Evolutionary conservation across 2,797 vertebrate species (phyloP), one percentile per base, ranked within the genome.

Genomic region (Helarctos malayanus): DNA sequence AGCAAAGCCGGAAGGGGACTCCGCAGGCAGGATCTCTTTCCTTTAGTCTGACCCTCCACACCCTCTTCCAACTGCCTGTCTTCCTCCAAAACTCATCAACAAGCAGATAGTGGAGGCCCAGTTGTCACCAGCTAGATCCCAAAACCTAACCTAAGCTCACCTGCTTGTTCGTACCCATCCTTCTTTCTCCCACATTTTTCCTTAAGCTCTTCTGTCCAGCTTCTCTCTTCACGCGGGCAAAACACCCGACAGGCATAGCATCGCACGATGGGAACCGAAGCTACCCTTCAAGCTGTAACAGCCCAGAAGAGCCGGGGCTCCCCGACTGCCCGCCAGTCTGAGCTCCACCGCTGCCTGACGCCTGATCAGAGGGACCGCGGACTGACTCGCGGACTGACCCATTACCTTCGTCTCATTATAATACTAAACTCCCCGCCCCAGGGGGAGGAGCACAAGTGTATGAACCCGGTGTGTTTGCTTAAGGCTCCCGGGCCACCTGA

Each of bases 301-400:
- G 71, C 71, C 27, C 14, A 16, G 41, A 10, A 47, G 45, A 75
- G 15, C 27, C 1, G 13, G 25, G 13, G 38, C 3, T 15, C 27
- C 45, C 45, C 63, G 63, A 68, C 32, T 3, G 8, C 63, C 63
- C 65, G 19, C 32, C 65, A 75, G 73, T 45, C 41, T 2, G 41
- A 15, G 38, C 41, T 73, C 45, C 8, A 75, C 7, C 41, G 41
- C 41, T 9, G 71, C 47, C 41, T 45, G 14, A 27, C 1, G 7
- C 14, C 41, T 29, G 23, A 0, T 0, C 71, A 29, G 25, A 29
- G 4, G 14, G 41, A 29, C 71, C 1, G 2, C 6, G 16, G 27
- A 32, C 15, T 18, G 73, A 32, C 73, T 27, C 15, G 15, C 2
- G 71, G 38, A 27, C 25, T 9, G 71, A 29, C 27, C 25, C 27